Evolutionary conservation across 2,113 vertebrate genomes (phyloP).

Genomic region (Dolichotis patagonum): DNA sequence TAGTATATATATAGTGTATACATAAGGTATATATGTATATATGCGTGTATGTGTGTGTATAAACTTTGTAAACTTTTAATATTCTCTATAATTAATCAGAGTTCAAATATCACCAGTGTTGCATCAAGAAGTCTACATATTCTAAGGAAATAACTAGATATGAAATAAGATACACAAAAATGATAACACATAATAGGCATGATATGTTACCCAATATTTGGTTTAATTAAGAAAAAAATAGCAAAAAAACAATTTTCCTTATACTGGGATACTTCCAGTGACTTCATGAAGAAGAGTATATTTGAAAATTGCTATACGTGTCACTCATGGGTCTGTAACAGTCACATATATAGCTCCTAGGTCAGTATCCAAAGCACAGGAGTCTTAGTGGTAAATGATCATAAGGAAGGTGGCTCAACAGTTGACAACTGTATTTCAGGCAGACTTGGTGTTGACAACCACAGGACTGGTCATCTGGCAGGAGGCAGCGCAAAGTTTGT

Average conservation of each 20-base stretch:
- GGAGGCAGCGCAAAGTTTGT: background rate
- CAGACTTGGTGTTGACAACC: background rate
- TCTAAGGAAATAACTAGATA: background rate
- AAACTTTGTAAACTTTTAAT: background rate
- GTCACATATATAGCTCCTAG: background rate
- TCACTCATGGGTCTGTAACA: background rate
- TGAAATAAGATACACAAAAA: background rate
- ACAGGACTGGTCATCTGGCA: background rate
- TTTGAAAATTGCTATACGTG: background rate
- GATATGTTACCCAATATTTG: background rate
- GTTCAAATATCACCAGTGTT: background rate
- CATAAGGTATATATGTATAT: background rate
- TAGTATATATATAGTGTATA: background rate
- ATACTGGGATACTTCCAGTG: background rate
- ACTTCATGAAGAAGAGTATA: background rate
- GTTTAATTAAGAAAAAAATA: conserved; percentile 24
- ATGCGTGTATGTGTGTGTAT: background rate
- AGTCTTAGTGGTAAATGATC: background rate
- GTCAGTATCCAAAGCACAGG: no score
- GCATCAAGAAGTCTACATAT: background rate
- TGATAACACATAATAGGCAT: background rate
- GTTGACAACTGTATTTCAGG: background rate
- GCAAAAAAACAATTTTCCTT: background rate
- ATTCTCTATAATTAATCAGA: background rate
- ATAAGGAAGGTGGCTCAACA: background rate